Evolutionary conservation across 2,888 invertebrate genomes (phyloP).

Genomic region (Parelbella ahira): DNA sequence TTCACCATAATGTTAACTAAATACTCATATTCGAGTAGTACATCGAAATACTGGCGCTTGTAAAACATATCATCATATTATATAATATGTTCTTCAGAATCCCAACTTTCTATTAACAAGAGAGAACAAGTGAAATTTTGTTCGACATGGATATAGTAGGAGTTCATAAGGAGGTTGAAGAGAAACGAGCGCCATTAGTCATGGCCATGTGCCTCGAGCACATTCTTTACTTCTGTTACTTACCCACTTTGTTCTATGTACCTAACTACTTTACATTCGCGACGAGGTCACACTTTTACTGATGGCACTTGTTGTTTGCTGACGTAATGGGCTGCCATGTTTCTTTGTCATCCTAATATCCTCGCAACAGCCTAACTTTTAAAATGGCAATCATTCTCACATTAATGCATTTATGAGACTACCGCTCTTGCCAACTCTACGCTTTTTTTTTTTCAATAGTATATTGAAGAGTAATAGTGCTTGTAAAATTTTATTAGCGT

Average conservation of each 20-base stretch:
- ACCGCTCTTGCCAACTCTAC: no score
- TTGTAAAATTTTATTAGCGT: no score
- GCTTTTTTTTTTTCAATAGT: no score
- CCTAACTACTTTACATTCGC: conserved; percentile 51
- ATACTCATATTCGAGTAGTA: no score
- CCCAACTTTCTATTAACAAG: conserved; percentile 42
- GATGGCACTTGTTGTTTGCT: conserved; percentile 51
- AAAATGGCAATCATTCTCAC: no score
- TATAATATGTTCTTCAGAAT: conserved; percentile 21
- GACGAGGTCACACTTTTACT: conserved; percentile 45
- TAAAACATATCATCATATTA: conserved; percentile 24
- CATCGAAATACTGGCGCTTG: conserved; percentile 20
- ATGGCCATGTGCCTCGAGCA: conserved; percentile 51
- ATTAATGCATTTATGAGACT: no score
- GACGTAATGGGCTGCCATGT: conserved; percentile 33
- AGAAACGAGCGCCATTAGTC: conserved; percentile 65
- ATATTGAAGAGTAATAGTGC: no score
- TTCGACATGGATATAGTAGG: conserved; percentile 64
- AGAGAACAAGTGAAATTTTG: conserved; percentile 60
- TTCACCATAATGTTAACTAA: no score
- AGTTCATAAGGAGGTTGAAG: conserved; percentile 64
- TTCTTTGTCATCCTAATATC: conserved; percentile 29
- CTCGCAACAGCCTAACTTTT: not conserved
- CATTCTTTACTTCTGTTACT: conserved; percentile 51
- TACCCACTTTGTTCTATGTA: conserved; percentile 35